Conservation (phyloP, 2,113 vertebrate genomes). For the Colius striatus region DNA sequence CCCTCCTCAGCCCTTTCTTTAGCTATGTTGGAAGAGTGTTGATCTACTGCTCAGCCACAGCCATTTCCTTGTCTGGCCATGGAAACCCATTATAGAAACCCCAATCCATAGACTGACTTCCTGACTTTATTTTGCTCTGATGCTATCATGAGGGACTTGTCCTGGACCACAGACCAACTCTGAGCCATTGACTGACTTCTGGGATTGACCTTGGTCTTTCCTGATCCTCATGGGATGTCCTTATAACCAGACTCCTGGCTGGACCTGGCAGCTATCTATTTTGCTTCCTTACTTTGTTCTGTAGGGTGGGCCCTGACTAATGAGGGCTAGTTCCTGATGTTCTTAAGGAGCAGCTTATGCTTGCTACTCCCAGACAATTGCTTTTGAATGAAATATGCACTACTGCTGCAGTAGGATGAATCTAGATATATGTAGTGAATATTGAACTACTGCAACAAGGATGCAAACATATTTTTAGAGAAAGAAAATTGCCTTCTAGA, state of each 20-base stretch:
- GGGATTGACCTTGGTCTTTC: neutral
- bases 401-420: neutral
- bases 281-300: accelerated
- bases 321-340: accelerated
- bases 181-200: neutral
- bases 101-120: neutral
- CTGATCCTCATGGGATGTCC: neutral
- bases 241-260: neutral
- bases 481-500: neutral
- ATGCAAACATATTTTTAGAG: neutral
- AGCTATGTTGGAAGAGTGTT: neutral
- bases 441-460: neutral
- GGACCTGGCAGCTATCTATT: neutral
- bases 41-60: neutral
- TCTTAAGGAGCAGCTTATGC: neutral
- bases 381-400: neutral
- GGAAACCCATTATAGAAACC: neutral
- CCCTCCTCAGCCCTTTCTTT: neutral
- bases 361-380: neutral
- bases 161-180: neutral
- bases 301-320: neutral
- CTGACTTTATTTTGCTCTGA: neutral
- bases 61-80: neutral
- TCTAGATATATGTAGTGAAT: neutral
- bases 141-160: neutral